These are phyloP conservation scores for Pseudochromis fuscus DNA, from an alignment of 2,797 vertebrate species.

Conservation along the genomic window DNA sequence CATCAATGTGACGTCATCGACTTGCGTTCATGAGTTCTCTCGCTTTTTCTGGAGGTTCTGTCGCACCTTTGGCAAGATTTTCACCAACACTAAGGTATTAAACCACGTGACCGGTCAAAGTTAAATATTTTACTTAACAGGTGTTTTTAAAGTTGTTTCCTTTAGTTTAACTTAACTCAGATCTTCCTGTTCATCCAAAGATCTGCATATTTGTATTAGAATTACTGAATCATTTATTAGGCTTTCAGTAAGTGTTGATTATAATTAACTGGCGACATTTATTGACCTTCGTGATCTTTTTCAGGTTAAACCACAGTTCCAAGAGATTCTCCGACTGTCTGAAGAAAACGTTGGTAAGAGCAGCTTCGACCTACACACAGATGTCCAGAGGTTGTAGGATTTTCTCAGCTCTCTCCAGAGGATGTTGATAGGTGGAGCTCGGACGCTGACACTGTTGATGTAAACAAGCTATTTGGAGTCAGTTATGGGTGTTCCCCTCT, in stretches of 20 bases:
- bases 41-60: conserved; percentile 99
- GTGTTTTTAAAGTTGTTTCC: background rate
- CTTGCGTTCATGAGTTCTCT: conserved; percentile 98
- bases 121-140: background rate
- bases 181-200: background rate
- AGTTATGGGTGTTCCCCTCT: conserved; percentile 68
- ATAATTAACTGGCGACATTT: conserved; percentile 7
- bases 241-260: background rate
- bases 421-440: conserved; percentile 59
- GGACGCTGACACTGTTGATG: conserved; percentile 58
- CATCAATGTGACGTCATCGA: conserved; percentile 95
- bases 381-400: conserved; percentile 17
- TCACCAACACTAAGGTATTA: conserved; percentile 94
- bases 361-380: conserved; percentile 34
- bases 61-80: conserved; percentile 98
- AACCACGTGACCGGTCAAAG: background rate
- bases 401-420: conserved; percentile 37
- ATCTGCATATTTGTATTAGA: background rate
- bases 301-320: conserved; percentile 98
- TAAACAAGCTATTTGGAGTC: conserved; percentile 78
- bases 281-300: conserved; percentile 26
- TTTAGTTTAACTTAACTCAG: background rate
- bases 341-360: conserved; percentile 97
- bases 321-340: conserved; percentile 97
- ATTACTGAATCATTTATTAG: no score